Conservation (phyloP, 2,888 invertebrate species). For the Heliconius sara region DNA sequence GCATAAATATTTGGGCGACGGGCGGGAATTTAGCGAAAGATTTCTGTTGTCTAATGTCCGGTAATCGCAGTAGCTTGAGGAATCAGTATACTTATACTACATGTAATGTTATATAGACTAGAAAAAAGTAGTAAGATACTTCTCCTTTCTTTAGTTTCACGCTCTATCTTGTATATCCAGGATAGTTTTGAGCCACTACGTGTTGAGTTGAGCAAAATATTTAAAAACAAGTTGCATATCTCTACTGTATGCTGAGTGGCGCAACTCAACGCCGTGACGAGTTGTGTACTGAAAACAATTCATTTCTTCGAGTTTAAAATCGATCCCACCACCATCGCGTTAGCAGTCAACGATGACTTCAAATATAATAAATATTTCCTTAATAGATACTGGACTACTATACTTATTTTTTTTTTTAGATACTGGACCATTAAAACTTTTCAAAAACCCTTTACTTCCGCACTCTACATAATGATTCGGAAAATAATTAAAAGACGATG, state of each 20-base stretch:
- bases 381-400: too few species aligned
- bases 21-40: slow-evolving; percentile 27
- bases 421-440: background rate
- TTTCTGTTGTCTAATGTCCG: slow-evolving; percentile 26
- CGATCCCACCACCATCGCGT: background rate
- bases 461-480: background rate
- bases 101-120: background rate
- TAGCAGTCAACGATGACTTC: background rate
- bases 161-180: too few species aligned
- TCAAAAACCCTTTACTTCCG: background rate
- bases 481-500: background rate
- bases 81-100: slow-evolving; percentile 12
- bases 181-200: too few species aligned
- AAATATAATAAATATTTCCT: background rate
- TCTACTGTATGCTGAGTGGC: too few species aligned
- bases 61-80: slow-evolving; percentile 29
- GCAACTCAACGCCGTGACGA: too few species aligned
- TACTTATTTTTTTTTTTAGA: too few species aligned
- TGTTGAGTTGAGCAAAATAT: too few species aligned
- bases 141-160: background rate
- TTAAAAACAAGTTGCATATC: too few species aligned
- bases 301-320: too few species aligned
- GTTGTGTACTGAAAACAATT: too few species aligned
- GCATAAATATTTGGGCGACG: slow-evolving; percentile 33
- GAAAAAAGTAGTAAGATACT: background rate